Evolutionary conservation across 2,888 invertebrate species (phyloP).

Genomic region (Eumerus sabulonum): DNA sequence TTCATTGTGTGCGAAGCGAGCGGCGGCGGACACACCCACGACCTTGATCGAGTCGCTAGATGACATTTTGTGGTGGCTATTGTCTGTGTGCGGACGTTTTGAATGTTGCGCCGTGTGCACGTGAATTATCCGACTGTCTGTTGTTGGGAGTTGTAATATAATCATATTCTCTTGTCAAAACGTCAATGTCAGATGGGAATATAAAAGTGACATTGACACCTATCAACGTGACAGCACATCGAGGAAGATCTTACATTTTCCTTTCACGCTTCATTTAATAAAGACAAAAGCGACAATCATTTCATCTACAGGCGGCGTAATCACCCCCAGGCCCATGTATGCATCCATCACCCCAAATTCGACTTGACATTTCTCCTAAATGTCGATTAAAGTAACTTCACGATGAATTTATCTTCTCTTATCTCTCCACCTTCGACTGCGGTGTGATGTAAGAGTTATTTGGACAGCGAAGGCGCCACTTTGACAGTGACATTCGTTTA

Average conservation of each 20-base stretch:
- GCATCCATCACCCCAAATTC: neutral
- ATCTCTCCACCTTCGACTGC: conserved; percentile 1
- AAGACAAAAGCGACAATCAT: too few species aligned
- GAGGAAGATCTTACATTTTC: too few species aligned
- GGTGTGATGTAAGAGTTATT: neutral
- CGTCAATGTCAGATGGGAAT: too few species aligned
- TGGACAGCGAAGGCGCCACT: conserved; percentile 37
- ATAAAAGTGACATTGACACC: too few species aligned
- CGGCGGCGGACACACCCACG: conserved; percentile 55
- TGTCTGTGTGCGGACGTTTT: too few species aligned
- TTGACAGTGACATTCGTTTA: conserved; percentile 43
- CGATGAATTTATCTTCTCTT: conserved; percentile 5
- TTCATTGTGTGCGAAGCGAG: conserved; percentile 51
- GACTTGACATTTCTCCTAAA: too few species aligned
- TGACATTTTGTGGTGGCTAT: conserved; percentile 49
- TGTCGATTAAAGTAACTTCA: neutral
- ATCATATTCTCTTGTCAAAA: too few species aligned
- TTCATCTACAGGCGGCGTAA: too few species aligned
- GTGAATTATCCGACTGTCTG: conserved; percentile 6
- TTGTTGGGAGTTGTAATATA: too few species aligned
- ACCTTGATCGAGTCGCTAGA: conserved; percentile 34
- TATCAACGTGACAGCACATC: too few species aligned
- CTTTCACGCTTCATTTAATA: too few species aligned
- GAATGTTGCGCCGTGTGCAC: conserved; percentile 30
- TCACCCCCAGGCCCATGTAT: too few species aligned